A percentile compares a stretch with the other conserved stretches of the same genome.
phyloP scores from a whole-genome alignment of 2,797 vertebrate species.

The Arrhamphus sclerolepis region DNA sequence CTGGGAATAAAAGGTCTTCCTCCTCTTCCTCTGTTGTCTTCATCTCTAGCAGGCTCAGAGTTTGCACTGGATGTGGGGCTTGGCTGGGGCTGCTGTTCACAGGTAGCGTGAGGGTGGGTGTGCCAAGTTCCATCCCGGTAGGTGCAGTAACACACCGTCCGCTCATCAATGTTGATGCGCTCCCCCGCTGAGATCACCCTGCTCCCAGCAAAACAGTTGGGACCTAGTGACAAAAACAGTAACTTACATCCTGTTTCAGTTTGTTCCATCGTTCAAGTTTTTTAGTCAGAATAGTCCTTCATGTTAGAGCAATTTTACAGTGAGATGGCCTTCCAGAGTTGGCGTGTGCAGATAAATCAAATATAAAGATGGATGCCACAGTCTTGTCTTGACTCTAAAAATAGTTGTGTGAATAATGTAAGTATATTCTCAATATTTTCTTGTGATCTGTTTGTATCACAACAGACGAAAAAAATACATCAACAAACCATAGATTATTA shows the following conservation, averaged over 20 bases:
- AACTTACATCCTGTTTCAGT: no score
- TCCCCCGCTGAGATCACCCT: conserved; percentile 80
- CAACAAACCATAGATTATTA: no score
- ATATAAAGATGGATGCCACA: no score
- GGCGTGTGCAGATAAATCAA: no score
- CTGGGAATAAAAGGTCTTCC: conserved; percentile 51
- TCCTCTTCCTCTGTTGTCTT: conserved; percentile 53
- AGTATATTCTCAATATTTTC: no score
- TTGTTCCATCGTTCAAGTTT: neutral
- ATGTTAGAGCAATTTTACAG: no score
- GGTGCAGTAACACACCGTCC: conserved; percentile 78
- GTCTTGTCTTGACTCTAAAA: no score
- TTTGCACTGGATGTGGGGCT: conserved; percentile 24
- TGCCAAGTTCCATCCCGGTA: conserved; percentile 79
- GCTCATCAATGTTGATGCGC: conserved; percentile 74
- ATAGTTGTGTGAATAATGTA: no score
- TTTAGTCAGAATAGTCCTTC: no score
- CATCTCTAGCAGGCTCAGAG: conserved; percentile 36
- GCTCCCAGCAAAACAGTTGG: conserved; percentile 84
- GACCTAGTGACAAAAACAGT: conserved; percentile 60
- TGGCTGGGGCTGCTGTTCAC: conserved; percentile 52
- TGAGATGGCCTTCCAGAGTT: no score
- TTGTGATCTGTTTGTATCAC: no score
- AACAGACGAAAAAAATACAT: no score
- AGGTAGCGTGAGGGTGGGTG: conserved; percentile 73